Evolutionary conservation across 2,888 invertebrate genomes (phyloP).

Genomic region (Leucozona laternaria): DNA sequence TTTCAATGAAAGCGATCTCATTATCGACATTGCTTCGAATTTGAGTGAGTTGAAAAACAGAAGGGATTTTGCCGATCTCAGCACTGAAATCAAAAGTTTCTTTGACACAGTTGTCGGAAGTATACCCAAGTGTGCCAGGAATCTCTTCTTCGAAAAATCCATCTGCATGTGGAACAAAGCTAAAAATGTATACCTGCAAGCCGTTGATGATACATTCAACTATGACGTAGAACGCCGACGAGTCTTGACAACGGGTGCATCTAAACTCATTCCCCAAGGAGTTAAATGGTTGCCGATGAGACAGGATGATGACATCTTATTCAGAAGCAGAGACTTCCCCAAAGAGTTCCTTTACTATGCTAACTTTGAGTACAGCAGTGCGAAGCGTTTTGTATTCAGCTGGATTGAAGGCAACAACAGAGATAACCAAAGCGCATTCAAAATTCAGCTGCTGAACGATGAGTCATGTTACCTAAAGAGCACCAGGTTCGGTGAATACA

Average conservation of each 20-base stretch:
- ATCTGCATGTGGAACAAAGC: slow-evolving; percentile 54
- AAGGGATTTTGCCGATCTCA: background rate
- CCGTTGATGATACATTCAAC: background rate
- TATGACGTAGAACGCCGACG: slow-evolving; percentile 24
- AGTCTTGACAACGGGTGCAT: slow-evolving; percentile 2
- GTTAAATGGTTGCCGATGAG: background rate
- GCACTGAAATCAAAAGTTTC: background rate
- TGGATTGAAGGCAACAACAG: background rate
- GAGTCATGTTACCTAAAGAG: slow-evolving; percentile 12
- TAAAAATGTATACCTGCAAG: background rate
- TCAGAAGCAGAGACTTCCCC: background rate
- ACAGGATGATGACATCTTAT: slow-evolving; percentile 4
- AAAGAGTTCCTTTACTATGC: slow-evolving; percentile 45
- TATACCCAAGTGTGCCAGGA: slow-evolving; percentile 46
- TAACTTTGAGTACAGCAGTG: background rate
- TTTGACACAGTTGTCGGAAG: slow-evolving; percentile 21
- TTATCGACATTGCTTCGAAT: slow-evolving; percentile 20
- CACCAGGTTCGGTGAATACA: slow-evolving; percentile 1
- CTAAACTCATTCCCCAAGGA: background rate
- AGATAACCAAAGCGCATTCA: slow-evolving; percentile 19
- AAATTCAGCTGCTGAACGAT: slow-evolving; percentile 3
- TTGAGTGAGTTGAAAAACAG: background rate
- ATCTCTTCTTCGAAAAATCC: slow-evolving; percentile 28
- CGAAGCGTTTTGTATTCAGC: slow-evolving; percentile 16
- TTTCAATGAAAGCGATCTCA: background rate